These are phyloP conservation scores for Alloplasta piceator DNA, from an alignment of 2,888 invertebrate species.

Conservation along the genomic window DNA sequence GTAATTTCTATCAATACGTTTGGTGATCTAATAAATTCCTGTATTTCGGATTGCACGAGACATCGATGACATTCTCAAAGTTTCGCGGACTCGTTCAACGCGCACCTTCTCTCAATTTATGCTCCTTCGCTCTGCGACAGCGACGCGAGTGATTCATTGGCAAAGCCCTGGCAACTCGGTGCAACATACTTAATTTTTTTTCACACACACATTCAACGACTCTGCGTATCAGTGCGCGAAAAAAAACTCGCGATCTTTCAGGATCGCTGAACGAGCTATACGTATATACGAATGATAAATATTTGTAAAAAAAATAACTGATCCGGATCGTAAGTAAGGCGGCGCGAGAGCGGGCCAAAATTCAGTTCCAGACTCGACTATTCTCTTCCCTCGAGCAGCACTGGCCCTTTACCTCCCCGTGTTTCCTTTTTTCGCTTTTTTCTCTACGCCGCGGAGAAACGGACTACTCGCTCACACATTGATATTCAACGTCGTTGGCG, in stretches of 20 bases:
- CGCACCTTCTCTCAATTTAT: constrained; percentile 22
- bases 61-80: too few species aligned
- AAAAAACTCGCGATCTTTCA: constrained; percentile 50
- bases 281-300: constrained; percentile 1
- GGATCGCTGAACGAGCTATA: constrained; percentile 41
- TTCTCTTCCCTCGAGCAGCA: too few species aligned
- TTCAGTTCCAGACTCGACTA: constrained; percentile 40
- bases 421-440: constrained; percentile 1
- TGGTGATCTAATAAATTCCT: too few species aligned
- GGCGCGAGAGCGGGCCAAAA: constrained; percentile 54
- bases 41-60: too few species aligned
- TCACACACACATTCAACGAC: not conserved
- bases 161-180: constrained; percentile 43
- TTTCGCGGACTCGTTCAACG: too few species aligned
- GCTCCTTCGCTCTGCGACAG: constrained; percentile 12
- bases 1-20: too few species aligned
- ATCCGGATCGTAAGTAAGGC: constrained; percentile 50
- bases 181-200: not conserved
- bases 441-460: constrained; percentile 23
- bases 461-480: constrained; percentile 23
- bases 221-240: too few species aligned
- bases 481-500: constrained; percentile 33
- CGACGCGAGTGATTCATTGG: constrained; percentile 51
- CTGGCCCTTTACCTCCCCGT: not conserved
- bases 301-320: constrained; percentile 12